These are phyloP conservation scores for Cyphomyrus discorhynchus DNA, from an alignment of 2,113 vertebrate species.

Conservation along the genomic window DNA sequence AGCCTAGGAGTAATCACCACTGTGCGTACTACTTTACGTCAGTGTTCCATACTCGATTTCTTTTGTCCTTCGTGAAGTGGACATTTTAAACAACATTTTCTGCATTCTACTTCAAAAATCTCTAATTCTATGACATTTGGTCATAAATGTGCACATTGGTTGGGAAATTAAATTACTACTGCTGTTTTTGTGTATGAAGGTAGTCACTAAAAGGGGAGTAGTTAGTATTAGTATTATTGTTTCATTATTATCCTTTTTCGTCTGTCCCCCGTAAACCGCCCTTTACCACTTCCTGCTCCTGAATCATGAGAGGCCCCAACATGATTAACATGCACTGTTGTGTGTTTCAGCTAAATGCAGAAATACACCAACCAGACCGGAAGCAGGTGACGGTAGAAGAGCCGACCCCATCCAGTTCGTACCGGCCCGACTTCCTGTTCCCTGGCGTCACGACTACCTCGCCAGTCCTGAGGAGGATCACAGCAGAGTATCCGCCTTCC, in stretches of 20 bases:
- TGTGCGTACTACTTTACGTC: neutral
- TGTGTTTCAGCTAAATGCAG: constrained; percentile 24
- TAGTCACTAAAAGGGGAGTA: neutral
- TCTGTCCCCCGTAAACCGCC: neutral
- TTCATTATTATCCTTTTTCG: neutral
- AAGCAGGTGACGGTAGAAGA: constrained; percentile 25
- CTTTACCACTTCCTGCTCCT: neutral
- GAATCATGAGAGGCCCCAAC: neutral
- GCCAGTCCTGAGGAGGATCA: neutral
- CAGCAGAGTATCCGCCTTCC: neutral
- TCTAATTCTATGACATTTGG: neutral
- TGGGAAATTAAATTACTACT: neutral
- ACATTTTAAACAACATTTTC: neutral
- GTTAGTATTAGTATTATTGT: neutral
- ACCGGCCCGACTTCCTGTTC: constrained; percentile 18
- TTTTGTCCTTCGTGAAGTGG: neutral
- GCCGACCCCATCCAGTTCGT: constrained; percentile 24
- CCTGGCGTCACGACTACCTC: constrained; percentile 31
- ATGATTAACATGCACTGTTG: neutral
- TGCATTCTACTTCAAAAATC: neutral
- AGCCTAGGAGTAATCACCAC: neutral
- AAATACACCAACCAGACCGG: constrained; percentile 35
- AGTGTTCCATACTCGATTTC: neutral
- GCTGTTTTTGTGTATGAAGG: neutral
- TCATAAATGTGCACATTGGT: neutral